Percentiles rank a stretch among this genome's conserved stretches.
These are phyloP conservation scores for Atractosteus spatula DNA, from an alignment of 2,113 vertebrate genomes.

Conservation along the genomic window DNA sequence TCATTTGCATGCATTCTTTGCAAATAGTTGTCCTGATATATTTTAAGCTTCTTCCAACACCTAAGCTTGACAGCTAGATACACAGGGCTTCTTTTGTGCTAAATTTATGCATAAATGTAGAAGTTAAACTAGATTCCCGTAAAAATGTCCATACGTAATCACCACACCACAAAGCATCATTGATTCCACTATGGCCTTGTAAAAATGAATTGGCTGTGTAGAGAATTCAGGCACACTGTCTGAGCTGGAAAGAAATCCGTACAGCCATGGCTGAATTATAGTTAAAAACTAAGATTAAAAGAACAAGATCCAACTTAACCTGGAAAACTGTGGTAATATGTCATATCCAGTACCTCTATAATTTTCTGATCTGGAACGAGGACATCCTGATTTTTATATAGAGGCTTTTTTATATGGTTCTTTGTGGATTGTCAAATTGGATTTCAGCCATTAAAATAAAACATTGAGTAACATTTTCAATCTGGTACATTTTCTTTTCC, in stretches of 20 bases:
- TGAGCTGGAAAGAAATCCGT: constrained; percentile 2
- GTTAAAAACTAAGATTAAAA: constrained; percentile 1
- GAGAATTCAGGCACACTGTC: background rate
- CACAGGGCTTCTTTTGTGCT: no score
- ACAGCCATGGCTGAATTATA: background rate
- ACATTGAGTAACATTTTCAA: background rate
- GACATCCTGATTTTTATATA: background rate
- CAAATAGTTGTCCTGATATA: background rate
- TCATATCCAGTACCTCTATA: background rate
- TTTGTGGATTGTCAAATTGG: background rate
- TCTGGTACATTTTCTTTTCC: background rate
- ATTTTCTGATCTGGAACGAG: background rate
- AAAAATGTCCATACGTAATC: background rate
- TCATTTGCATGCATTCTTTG: background rate
- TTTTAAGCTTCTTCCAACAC: background rate
- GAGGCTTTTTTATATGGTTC: background rate
- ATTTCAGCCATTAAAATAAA: background rate
- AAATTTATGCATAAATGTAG: background rate
- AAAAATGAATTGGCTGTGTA: background rate
- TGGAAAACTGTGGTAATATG: constrained; percentile 9
- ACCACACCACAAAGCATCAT: background rate
- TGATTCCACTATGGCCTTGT: background rate
- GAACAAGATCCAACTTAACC: constrained; percentile 4
- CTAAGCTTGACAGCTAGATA: background rate
- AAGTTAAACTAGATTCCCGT: background rate